Conservation (phyloP, 2,888 invertebrate genomes). For the Acanthacorydalis orientalis region DNA sequence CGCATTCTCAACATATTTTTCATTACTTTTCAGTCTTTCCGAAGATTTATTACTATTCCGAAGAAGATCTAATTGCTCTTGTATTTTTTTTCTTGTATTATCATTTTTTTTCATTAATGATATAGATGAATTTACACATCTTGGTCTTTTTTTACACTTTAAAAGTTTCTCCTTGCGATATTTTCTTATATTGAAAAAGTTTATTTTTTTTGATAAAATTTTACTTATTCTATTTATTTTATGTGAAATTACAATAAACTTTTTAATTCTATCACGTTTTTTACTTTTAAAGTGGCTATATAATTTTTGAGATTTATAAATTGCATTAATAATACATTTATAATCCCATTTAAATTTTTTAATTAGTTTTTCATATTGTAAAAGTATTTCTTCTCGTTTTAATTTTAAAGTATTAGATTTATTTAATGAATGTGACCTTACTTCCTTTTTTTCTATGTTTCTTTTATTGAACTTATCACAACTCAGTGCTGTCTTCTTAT, state of each 20-base stretch:
- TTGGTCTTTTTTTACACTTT: conserved; percentile 23
- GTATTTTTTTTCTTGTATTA: conserved; percentile 12
- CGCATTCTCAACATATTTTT: neutral
- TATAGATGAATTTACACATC: neutral
- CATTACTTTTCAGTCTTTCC: neutral
- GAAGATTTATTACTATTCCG: conserved; percentile 9
- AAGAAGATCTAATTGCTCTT: conserved; percentile 13
- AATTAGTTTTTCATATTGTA: too few relatives aligned
- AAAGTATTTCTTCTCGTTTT: too few relatives aligned
- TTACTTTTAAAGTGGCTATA: neutral
- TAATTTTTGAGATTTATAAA: conserved; percentile 1
- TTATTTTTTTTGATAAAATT: conserved; percentile 13
- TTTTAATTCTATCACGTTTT: neutral
- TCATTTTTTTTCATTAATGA: conserved; percentile 10
- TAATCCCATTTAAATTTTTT: too few relatives aligned
- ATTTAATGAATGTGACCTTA: too few relatives aligned
- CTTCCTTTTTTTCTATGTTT: too few relatives aligned
- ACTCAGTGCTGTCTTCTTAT: too few relatives aligned
- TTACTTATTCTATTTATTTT: neutral
- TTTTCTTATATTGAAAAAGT: conserved; percentile 24
- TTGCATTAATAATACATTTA: neutral
- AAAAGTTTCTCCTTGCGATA: conserved; percentile 24
- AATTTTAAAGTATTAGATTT: too few relatives aligned
- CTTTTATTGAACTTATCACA: too few relatives aligned
- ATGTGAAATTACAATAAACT: neutral